Base-by-base conservation (phyloP, 1,140 invertebrate species). In the Tenebrio molitor region DNA sequence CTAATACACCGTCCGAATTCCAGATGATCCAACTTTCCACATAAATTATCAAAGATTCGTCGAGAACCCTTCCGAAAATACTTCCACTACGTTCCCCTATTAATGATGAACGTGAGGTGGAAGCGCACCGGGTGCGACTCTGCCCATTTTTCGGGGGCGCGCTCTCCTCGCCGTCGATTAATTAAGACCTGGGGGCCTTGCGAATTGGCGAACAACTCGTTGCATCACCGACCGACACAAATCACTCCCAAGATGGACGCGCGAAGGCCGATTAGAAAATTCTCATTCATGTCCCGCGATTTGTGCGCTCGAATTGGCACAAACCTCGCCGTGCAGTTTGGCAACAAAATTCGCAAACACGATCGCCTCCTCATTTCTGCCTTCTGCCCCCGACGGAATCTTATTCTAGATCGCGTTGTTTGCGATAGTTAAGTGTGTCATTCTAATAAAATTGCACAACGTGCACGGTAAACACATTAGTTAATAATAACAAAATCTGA, bases 401-500 rank as follows among this genome's bases (percentile, higher is more conserved):
- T n/a, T n/a, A n/a, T n/a, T n/a, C n/a, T n/a, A n/a, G n/a, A n/a
- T n/a, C n/a, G n/a, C 16, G 16, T 50, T 50, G 44, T 50, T 50
- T 50, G 44, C 16, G 21, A 23, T 10, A 50, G 16, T 10, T 19
- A 50, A 50, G 44, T 50, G 44, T 50, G 44, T 50, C 44, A 17
- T 17, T 50, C 44, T 21, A 50, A 50, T 50, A 50, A 50, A 50
- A 50, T 50, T 50, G 44, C 44, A 50, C 44, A 50, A 50, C 44
- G 17, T 21, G 17, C 15, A 50, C 44, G n/a, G 44, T 50, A 50
- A 50, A 50, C 44, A 50, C 19, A 29, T 29, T 29, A 29, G 44
- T 50, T 50, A 50, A 50, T 50, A 50, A 50, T 50, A 50, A 50
- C 44, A 50, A 50, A 50, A 50, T 41, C 12, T 50, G 44, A 50